phyloP scores from a whole-genome alignment of 2,888 invertebrate genomes.

The Netelia fuscicornis region DNA sequence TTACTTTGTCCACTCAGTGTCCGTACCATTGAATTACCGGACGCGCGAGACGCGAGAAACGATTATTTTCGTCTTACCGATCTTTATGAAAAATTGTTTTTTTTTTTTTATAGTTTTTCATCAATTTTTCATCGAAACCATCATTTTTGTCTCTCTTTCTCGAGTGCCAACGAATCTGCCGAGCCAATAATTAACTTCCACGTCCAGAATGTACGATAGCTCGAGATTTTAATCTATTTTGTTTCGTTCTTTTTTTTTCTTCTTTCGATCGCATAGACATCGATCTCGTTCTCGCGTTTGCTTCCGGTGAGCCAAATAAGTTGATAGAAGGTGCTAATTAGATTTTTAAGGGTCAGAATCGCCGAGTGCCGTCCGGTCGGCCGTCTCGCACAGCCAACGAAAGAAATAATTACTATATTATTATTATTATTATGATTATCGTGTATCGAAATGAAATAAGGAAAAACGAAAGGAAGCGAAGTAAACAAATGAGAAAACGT shows the following conservation, averaged over 20 bases:
- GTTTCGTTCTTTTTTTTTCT: background rate
- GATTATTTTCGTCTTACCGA: conserved; percentile 17
- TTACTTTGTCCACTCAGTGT: conserved; percentile 73
- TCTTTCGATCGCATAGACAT: background rate
- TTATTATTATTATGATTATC: conserved; percentile 46
- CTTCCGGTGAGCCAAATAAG: conserved; percentile 73
- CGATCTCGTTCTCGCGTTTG: conserved; percentile 33
- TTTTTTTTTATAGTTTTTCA: background rate
- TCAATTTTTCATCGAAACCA: background rate
- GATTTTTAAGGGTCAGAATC: conserved; percentile 75
- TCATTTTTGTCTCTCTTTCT: conserved; percentile 3
- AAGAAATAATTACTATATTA: conserved; percentile 59
- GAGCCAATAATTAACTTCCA: background rate
- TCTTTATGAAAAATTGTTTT: background rate
- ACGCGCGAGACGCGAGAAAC: conserved; percentile 53
- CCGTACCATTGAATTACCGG: conserved; percentile 71
- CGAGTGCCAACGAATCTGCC: conserved; percentile 24
- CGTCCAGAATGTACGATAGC: background rate
- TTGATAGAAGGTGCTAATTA: conserved; percentile 83
- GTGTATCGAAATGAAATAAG: conserved; percentile 24
- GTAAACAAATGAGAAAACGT: conserved; percentile 31
- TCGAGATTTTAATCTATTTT: background rate
- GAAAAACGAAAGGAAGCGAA: conserved; percentile 14
- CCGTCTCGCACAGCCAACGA: conserved; percentile 69
- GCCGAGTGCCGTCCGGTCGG: conserved; percentile 74